Percentiles rank a stretch among this genome's conserved stretches.
Conservation (phyloP, 2,888 invertebrate genomes). For the Amphipoea lucens region DNA sequence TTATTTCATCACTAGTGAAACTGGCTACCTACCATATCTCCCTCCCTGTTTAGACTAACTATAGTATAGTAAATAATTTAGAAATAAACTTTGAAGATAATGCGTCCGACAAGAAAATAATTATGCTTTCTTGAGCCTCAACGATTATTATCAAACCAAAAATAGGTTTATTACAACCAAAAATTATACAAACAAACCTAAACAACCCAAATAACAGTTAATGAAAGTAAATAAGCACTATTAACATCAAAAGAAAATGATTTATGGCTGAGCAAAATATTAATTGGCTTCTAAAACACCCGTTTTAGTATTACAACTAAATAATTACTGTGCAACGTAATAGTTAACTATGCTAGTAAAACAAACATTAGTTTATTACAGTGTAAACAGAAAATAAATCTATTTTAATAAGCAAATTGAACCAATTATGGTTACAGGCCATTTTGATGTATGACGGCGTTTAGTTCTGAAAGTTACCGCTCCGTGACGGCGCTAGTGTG, state of each 20-base stretch:
- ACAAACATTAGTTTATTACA: conserved; percentile 72
- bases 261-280: conserved; percentile 54
- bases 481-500: conserved; percentile 75
- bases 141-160: conserved; percentile 30
- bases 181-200: conserved; percentile 44
- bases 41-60: background rate
- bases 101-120: background rate
- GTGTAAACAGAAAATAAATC: conserved; percentile 84
- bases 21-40: background rate
- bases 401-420: conserved; percentile 85
- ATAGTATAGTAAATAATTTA: background rate
- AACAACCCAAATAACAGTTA: conserved; percentile 37
- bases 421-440: conserved; percentile 78
- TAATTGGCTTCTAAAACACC: conserved; percentile 49
- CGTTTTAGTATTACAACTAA: conserved; percentile 50
- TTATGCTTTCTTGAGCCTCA: background rate
- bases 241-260: conserved; percentile 53
- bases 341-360: conserved; percentile 64
- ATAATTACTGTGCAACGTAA: conserved; percentile 61
- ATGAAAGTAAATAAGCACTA: conserved; percentile 47
- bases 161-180: conserved; percentile 42
- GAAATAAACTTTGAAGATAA: background rate
- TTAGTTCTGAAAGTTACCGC: conserved; percentile 73
- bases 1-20: background rate
- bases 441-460: conserved; percentile 76